Conservation (phyloP, 2,113 vertebrate species). For the Macroglossus sobrinus region DNA sequence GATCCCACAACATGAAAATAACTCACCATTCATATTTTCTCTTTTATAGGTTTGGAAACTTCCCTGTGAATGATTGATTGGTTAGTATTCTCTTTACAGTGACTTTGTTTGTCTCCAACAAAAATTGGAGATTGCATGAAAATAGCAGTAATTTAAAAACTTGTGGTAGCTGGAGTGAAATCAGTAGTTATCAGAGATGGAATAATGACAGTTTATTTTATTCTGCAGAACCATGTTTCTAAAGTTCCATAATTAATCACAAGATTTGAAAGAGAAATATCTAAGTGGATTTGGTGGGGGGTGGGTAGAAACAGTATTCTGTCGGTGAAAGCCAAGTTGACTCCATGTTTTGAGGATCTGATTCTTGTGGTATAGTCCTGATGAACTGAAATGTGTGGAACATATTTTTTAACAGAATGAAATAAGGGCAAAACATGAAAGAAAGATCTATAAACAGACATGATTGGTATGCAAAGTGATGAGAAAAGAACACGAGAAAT, state of each 20-base stretch:
- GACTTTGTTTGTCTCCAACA: not conserved
- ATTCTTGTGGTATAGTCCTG: not conserved
- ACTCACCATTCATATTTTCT: not conserved
- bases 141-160: not conserved
- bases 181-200: not conserved
- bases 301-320: not conserved
- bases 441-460: not conserved
- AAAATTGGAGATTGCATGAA: not conserved
- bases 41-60: not conserved
- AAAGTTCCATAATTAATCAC: not conserved
- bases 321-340: not conserved
- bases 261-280: not conserved
- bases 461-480: not conserved
- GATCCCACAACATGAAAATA: not conserved
- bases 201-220: not conserved
- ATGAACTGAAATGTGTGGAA: not conserved
- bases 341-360: not conserved
- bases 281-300: not conserved
- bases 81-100: not conserved
- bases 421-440: not conserved
- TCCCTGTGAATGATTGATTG: not conserved
- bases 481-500: not conserved
- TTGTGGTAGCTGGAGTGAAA: not conserved
- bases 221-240: not conserved
- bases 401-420: constrained; percentile 8